Conservation (phyloP, 2,888 invertebrate genomes). For the Molanna angustata region DNA sequence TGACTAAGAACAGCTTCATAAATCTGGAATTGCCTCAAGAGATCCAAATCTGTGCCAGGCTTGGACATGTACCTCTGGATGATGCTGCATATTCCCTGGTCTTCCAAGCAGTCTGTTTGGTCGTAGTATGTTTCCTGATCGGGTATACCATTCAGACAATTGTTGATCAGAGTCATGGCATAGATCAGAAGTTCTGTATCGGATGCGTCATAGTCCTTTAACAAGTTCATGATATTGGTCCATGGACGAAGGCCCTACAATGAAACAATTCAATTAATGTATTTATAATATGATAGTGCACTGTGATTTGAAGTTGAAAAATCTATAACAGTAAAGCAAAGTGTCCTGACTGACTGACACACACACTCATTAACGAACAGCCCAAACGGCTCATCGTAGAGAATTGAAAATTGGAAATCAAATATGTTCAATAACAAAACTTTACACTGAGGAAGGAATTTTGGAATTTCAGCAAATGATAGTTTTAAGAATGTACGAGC, state of each 20-base stretch:
- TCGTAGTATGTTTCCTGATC: constrained; percentile 98
- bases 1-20: constrained; percentile 91
- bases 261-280: too few species aligned
- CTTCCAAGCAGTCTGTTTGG: constrained; percentile 93
- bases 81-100: constrained; percentile 86
- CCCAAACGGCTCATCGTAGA: too few species aligned
- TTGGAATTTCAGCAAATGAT: too few species aligned
- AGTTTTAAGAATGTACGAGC: too few species aligned
- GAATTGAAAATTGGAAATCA: too few species aligned
- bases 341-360: too few species aligned
- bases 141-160: constrained; percentile 87
- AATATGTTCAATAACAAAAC: too few species aligned
- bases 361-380: too few species aligned
- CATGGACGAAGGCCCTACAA: constrained; percentile 62
- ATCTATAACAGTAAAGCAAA: too few species aligned
- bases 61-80: constrained; percentile 87
- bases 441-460: too few species aligned
- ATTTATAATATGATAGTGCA: too few species aligned
- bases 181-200: constrained; percentile 95
- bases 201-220: constrained; percentile 93
- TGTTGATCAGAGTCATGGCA: constrained; percentile 94
- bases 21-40: constrained; percentile 89
- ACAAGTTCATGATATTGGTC: constrained; percentile 74
- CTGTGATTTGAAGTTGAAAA: too few species aligned
- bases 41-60: constrained; percentile 89